Evolutionary conservation across 53 echinoderm and acorn worm genomes (phyloP).

Genomic region (Holothuria leucospilota): DNA sequence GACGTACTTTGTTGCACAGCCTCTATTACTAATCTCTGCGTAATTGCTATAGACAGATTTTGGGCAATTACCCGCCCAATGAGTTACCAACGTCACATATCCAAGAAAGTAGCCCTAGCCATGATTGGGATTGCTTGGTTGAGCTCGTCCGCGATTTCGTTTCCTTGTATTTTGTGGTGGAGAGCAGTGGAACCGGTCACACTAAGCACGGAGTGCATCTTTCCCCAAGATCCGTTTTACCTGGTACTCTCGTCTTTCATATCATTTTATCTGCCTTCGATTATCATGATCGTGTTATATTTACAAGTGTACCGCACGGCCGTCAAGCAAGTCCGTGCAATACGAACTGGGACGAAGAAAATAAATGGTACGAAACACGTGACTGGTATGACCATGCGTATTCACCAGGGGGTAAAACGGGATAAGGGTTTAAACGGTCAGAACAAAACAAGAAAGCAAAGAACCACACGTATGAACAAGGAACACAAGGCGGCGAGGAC

Average conservation of each 20-base stretch:
- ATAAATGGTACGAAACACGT: constrained; percentile 61
- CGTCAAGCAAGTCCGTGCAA: constrained; percentile 73
- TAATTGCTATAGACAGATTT: constrained; percentile 88
- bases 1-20: constrained; percentile 94
- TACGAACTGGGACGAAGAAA: constrained; percentile 79
- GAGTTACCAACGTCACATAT: constrained; percentile 84
- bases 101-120: constrained; percentile 66
- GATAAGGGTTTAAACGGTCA: not conserved
- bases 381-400: constrained; percentile 73
- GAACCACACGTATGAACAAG: constrained; percentile 51
- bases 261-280: constrained; percentile 91
- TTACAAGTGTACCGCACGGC: constrained; percentile 87
- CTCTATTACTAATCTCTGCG: constrained; percentile 91
- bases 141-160: constrained; percentile 87
- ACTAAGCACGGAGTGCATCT: constrained; percentile 68
- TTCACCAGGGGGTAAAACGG: constrained; percentile 72
- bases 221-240: constrained; percentile 81
- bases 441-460: constrained; percentile 28
- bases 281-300: constrained; percentile 90
- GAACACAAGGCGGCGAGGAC: constrained; percentile 74
- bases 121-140: constrained; percentile 86
- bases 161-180: constrained; percentile 97
- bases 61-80: constrained; percentile 95
- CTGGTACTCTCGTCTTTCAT: constrained; percentile 87
- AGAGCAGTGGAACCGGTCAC: constrained; percentile 76